Evolutionary conservation across 2,113 vertebrate genomes (phyloP), one percentile per base, ranked within the genome.

Genomic region (Etheostoma cragini): DNA sequence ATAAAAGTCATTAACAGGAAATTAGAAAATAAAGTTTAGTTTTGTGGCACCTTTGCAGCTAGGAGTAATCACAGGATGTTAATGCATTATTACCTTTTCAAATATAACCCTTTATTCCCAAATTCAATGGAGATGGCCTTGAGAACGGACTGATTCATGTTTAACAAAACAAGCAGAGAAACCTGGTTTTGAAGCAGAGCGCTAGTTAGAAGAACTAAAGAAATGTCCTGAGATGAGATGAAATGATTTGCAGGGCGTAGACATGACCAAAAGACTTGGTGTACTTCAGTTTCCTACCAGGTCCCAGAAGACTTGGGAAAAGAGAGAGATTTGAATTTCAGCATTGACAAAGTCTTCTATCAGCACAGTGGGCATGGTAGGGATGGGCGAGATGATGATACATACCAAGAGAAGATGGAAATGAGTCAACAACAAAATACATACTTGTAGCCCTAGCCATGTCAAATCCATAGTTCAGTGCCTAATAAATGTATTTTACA

Each of bases 1-100:
- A 71, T 56, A 26, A 19, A 73, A 60, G 50, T 80, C 73, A 72
- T 58, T 70, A 56, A 58, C 13, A 61, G 60, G 73, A 82, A 35
- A 77, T 69, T 5, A 53, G 67, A 53, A 73, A 75, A 73, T 50
- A 1, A 4, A 24, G 10, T 57, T 69, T 13, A 16, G 13, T 15
- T 65, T 35, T 24, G 13, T 60, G 13, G 17, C 56, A 22, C 45
- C 3, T 60, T 68, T 63, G 33, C 19, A 56, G 64, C 53, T 5
- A 15, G 8, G n/a, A 57, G 33, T 63, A 70, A 75, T 72, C 16
- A 22, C 24, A 62, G 13, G 16, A n/a, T 33, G 65, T 38, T 38
- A 3, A 13, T 8, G 7, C 5, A 1, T 61, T 63, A 13, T 61
- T 17, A 54, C 6, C 11, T 53, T 3, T 54, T 24, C 38, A 42